Percentiles rank a stretch among this genome's conserved stretches.
These are phyloP conservation scores for Drosophila carrolli DNA, from an alignment of 1,140 invertebrate species.

Conservation along the genomic window DNA sequence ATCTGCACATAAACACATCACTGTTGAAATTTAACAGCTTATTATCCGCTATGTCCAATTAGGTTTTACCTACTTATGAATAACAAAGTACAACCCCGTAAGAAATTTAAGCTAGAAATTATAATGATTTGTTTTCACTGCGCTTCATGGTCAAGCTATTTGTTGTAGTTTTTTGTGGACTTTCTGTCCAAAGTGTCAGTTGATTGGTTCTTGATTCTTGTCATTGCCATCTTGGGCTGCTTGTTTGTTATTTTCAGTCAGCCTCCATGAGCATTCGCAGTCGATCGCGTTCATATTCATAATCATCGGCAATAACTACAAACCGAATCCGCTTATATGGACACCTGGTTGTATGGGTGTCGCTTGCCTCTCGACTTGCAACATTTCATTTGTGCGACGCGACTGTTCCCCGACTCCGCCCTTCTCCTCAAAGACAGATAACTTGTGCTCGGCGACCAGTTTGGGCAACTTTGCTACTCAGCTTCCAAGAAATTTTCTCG, in stretches of 20 bases:
- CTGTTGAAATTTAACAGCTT: no score
- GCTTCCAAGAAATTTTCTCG: slow-evolving; percentile 69
- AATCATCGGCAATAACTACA: slow-evolving; percentile 36
- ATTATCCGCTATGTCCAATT: no score
- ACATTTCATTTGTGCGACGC: slow-evolving; percentile 49
- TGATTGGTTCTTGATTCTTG: slow-evolving; percentile 48
- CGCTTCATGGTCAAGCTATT: slow-evolving; percentile 1
- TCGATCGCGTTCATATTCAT: slow-evolving; percentile 39
- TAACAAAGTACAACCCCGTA: no score
- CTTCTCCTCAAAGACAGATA: slow-evolving; percentile 18
- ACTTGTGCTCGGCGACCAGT: slow-evolving; percentile 42
- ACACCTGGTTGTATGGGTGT: slow-evolving; percentile 52
- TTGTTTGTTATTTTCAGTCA: slow-evolving; percentile 37
- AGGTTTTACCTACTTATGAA: no score
- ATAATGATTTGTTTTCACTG: background rate
- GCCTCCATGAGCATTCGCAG: slow-evolving; percentile 27
- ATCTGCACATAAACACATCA: no score
- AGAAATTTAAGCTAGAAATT: no score
- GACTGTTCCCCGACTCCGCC: slow-evolving; percentile 9
- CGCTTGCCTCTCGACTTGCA: slow-evolving; percentile 58
- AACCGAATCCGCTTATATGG: slow-evolving; percentile 57
- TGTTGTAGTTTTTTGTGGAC: background rate
- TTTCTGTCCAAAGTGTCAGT: slow-evolving; percentile 9
- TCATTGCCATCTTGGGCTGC: slow-evolving; percentile 39
- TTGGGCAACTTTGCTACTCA: slow-evolving; percentile 44